Base-by-base conservation (phyloP, 2,113 vertebrate genomes). In the Oceanites oceanicus region DNA sequence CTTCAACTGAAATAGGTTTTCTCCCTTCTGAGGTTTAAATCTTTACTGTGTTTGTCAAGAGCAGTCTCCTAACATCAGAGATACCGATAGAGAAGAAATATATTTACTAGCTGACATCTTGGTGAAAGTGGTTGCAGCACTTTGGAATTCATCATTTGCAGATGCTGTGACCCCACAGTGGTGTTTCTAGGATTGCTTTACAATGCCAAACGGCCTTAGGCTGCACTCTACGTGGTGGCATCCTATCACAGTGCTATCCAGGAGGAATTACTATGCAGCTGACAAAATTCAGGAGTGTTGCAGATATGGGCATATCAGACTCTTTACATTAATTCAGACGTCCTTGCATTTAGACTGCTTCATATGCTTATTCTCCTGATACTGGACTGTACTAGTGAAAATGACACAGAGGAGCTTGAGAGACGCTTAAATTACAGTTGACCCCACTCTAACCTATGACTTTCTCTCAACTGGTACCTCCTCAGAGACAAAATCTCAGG, bases 41-140 rank as follows among this genome's bases (percentile, higher is more conserved):
- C 85, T 88, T 73, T 40, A 22, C 78, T 44, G 34, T 89, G 29
- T 87, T 85, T 94, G 71, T 93, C 84, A 95, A 86, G 74, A 91
- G 71, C 45, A 58, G 49, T 85, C 55, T 76, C 66, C 70, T 72
- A 79, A 68, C 70, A 47, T 61, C 59, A 81, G 52, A 86, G 61
- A 78, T 49, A 61, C 26, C 66, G n/a, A 18, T 50, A 78, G 58
- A 62, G n/a, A n/a, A 53, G 63, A 67, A 87, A 88, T 79, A 76
- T 56, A 82, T 92, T 91, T 90, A 63, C 80, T 32, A 11, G 62
- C 85, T 91, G 91, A 78, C 42, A 62, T 70, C 44, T 50, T 27
- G 23, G 95, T 67, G 80, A 50, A 70, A 86, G 62, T 63, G 62
- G 32, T 34, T 70, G 73, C 79, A 67, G 81, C 5, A 1, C 40